These are phyloP conservation scores for Aythya fuligula DNA, from an alignment of 2,797 vertebrate genomes.

Conservation along the genomic window DNA sequence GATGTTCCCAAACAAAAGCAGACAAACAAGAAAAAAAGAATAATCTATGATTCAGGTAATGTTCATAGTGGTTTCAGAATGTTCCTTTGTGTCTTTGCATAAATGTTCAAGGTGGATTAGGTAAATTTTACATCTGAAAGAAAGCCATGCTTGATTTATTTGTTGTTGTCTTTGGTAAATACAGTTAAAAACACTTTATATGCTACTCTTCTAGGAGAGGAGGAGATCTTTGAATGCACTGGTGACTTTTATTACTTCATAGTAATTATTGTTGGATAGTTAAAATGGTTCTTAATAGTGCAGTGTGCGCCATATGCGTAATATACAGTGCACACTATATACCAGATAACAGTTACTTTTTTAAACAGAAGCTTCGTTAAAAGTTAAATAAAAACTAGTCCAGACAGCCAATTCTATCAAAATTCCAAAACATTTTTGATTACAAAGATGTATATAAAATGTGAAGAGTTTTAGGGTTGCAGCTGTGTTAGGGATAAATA, in stretches of 20 bases:
- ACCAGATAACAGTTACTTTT: neutral
- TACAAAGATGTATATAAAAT: neutral
- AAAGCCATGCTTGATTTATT: neutral
- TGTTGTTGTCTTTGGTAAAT: neutral
- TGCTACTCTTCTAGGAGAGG: neutral
- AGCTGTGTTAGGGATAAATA: neutral
- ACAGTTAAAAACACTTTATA: neutral
- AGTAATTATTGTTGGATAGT: neutral
- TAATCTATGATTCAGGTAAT: constrained; percentile 86
- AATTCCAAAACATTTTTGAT: neutral
- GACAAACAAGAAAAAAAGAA: constrained; percentile 81
- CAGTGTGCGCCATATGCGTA: neutral
- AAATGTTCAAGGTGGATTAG: neutral
- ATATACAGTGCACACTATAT: neutral
- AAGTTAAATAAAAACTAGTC: neutral
- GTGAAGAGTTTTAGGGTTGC: neutral
- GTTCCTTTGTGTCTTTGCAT: neutral
- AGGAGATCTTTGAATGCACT: neutral
- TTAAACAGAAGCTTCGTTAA: neutral
- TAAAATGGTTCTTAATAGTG: neutral
- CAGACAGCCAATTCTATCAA: neutral
- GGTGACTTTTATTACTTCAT: neutral
- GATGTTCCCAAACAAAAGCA: constrained; percentile 74
- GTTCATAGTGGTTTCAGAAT: neutral
- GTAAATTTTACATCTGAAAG: neutral